A percentile compares a stretch with the other conserved stretches of the same genome.
These are phyloP conservation scores for Odontesthes bonariensis DNA, from an alignment of 2,113 vertebrate species.

Conservation along the genomic window DNA sequence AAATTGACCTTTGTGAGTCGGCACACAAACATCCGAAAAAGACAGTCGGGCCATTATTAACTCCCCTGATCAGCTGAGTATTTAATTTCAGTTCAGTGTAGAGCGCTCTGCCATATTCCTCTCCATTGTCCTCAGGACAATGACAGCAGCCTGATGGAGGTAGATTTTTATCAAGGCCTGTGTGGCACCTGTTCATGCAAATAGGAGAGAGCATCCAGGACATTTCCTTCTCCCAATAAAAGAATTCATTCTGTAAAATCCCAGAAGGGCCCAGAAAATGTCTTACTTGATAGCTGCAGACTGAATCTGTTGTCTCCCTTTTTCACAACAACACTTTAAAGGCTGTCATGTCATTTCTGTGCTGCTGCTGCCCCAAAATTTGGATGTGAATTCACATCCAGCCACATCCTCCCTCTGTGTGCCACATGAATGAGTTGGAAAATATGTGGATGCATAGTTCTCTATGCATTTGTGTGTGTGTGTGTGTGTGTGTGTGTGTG, in stretches of 20 bases:
- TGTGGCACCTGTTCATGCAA: slow-evolving; percentile 52
- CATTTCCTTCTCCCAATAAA: slow-evolving; percentile 55
- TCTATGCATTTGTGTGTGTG: slow-evolving; percentile 22
- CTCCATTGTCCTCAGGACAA: slow-evolving; percentile 63
- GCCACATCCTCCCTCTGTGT: slow-evolving; percentile 27
- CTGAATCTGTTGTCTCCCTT: neutral
- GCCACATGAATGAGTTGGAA: slow-evolving; percentile 43
- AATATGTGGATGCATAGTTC: slow-evolving; percentile 15
- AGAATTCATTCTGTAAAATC: slow-evolving; percentile 9
- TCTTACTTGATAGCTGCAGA: neutral
- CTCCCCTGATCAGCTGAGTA: slow-evolving; percentile 37
- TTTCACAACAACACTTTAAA: neutral
- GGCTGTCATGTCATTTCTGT: neutral
- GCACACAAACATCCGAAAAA: neutral
- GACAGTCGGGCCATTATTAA: neutral
- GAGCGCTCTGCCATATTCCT: slow-evolving; percentile 41
- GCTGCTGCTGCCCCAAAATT: neutral
- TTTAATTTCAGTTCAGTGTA: neutral
- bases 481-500: slow-evolving; percentile 58
- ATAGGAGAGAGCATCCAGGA: slow-evolving; percentile 27
- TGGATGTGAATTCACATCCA: neutral
- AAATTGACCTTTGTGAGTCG: neutral
- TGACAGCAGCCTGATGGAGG: slow-evolving; percentile 28
- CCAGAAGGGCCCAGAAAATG: neutral
- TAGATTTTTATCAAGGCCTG: slow-evolving; percentile 57